Percentiles rank a stretch among this genome's conserved stretches.
These are phyloP conservation scores for Channa maculata DNA, from an alignment of 2,113 vertebrate species.

Conservation along the genomic window DNA sequence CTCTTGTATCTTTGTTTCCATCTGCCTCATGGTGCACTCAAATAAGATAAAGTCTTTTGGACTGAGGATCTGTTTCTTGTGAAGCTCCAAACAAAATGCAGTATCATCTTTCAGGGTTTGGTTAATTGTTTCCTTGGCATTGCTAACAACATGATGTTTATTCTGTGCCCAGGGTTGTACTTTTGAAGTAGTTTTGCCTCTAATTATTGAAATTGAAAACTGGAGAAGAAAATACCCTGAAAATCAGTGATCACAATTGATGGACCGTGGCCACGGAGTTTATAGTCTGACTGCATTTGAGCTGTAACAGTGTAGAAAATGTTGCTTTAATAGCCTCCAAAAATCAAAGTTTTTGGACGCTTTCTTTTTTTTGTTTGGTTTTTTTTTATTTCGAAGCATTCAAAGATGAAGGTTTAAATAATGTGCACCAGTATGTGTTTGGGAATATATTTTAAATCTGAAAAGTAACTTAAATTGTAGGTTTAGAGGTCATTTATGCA, in stretches of 20 bases:
- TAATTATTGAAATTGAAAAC: conserved; percentile 53
- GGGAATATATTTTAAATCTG: too few species aligned
- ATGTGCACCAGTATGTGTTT: too few species aligned
- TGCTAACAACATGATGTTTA: neutral
- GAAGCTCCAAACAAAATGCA: neutral
- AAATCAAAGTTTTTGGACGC: neutral
- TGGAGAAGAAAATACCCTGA: conserved; percentile 4
- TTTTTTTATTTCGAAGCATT: too few species aligned
- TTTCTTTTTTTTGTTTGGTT: too few species aligned
- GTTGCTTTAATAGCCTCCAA: conserved; percentile 12
- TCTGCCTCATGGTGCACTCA: neutral
- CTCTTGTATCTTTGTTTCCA: neutral
- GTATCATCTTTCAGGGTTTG: conserved; percentile 4
- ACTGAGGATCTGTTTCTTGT: neutral
- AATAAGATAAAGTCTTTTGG: neutral
- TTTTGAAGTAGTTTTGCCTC: conserved; percentile 7
- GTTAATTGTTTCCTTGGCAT: conserved; percentile 25
- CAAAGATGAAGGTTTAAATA: too few species aligned
- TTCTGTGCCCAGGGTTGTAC: conserved; percentile 7
- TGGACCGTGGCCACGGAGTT: conserved; percentile 15
- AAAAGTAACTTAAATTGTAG: too few species aligned
- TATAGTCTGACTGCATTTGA: conserved; percentile 11
- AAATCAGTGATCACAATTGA: conserved; percentile 1
- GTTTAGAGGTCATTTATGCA: too few species aligned
- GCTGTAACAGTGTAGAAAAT: conserved; percentile 1